A percentile compares a stretch with the other conserved stretches of the same genome.
Conservation (phyloP, 2,797 vertebrate species). For the Chrysocyon brachyurus region DNA sequence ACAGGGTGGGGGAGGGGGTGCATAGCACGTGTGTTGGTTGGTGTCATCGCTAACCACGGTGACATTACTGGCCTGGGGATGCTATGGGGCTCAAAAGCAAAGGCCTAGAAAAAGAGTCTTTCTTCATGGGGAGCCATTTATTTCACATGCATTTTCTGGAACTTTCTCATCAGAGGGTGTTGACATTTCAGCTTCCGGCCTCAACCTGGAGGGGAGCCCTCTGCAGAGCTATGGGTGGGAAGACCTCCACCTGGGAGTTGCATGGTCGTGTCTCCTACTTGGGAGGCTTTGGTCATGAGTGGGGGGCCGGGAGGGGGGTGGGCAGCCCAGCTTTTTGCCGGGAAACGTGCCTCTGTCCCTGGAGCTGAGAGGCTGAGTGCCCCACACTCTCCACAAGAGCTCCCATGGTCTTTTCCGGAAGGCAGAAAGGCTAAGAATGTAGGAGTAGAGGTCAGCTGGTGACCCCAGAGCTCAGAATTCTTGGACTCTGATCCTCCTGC, state of each 20-base stretch:
- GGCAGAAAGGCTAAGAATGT: not conserved
- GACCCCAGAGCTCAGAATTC: conserved; percentile 9
- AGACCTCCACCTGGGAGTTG: not conserved
- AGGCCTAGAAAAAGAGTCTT: not conserved
- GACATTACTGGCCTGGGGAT: not conserved
- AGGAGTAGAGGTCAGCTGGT: not conserved
- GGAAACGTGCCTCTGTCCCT: not conserved
- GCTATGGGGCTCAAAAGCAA: fast-evolving
- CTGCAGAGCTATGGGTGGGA: not conserved
- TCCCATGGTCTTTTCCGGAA: not conserved
- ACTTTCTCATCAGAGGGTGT: conserved; percentile 21
- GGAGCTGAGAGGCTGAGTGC: not conserved
- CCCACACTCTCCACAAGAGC: not conserved
- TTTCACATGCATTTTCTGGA: conserved; percentile 18
- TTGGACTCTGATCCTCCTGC: not conserved
- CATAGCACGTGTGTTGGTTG: not conserved
- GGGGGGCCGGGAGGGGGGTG: not conserved
- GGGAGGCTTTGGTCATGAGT: not conserved
- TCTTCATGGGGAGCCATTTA: not conserved
- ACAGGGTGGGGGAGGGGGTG: too few species aligned
- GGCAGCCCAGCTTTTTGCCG: not conserved
- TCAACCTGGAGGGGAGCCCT: not conserved
- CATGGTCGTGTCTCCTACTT: not conserved
- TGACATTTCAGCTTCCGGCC: not conserved
- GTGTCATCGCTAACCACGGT: too few species aligned